Conservation (phyloP, 2,113 vertebrate genomes). For the Corythaixoides concolor region DNA sequence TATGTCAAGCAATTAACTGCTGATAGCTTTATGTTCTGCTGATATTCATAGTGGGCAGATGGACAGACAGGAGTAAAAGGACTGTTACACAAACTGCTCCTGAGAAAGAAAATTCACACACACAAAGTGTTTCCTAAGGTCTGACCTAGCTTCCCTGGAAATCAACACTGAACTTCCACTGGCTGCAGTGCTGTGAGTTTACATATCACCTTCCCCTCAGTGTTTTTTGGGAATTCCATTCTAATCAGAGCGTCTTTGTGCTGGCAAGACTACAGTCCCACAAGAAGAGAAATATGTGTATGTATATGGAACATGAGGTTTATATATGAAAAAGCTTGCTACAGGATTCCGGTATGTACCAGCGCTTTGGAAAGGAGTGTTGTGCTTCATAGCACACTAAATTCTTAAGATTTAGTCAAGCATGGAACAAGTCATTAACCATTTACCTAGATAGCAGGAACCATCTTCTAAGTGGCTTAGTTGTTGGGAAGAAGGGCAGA, state of each 20-base stretch:
- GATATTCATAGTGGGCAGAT: background rate
- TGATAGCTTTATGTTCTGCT: background rate
- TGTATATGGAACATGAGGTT: background rate
- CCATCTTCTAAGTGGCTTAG: background rate
- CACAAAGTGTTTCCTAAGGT: background rate
- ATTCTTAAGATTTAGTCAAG: background rate
- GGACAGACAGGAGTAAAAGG: background rate
- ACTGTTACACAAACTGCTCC: background rate
- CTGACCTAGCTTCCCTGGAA: background rate
- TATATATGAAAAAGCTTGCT: background rate
- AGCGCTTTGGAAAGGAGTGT: background rate
- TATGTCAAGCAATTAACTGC: background rate
- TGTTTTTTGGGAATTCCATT: background rate
- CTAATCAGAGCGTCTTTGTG: background rate
- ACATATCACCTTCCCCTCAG: rapidly evolving
- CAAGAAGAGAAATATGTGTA: background rate
- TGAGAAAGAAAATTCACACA: background rate
- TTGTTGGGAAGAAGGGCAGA: background rate
- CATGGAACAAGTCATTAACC: background rate
- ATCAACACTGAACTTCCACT: background rate
- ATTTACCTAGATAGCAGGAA: background rate
- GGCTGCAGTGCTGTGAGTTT: rapidly evolving
- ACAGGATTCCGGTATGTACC: background rate
- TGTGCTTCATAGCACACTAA: background rate
- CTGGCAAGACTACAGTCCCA: background rate